Conservation (phyloP, 2,888 invertebrate genomes). For the Ptychoptera albimana region DNA sequence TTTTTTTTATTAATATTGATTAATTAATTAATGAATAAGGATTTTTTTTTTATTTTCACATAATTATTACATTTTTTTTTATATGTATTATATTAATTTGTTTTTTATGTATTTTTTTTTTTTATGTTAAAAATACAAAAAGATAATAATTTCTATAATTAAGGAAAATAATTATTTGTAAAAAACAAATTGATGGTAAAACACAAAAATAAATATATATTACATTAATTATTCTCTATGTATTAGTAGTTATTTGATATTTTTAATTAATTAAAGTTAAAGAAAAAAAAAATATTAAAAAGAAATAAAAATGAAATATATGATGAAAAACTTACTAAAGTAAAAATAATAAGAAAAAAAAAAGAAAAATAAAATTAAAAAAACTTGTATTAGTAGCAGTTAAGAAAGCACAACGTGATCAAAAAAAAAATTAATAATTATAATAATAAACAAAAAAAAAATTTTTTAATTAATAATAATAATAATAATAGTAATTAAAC, state of each 20-base stretch:
- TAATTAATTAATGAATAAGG: neutral
- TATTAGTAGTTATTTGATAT: neutral
- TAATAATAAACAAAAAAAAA: too few species aligned
- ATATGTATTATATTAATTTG: neutral
- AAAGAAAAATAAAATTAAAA: neutral
- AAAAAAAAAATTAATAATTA: neutral
- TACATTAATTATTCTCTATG: too few species aligned
- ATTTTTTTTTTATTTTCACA: slow-evolving; percentile 3
- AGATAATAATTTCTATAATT: too few species aligned
- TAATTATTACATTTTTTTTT: slow-evolving; percentile 1
- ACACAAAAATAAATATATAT: too few species aligned
- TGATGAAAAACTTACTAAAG: neutral
- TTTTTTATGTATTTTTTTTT: too few species aligned
- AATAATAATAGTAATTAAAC: too few species aligned
- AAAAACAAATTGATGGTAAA: too few species aligned
- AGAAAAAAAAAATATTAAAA: neutral
- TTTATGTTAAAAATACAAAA: too few species aligned
- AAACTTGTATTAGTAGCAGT: slow-evolving; percentile 2
- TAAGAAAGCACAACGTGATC: slow-evolving; percentile 6
- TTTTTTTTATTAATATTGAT: neutral
- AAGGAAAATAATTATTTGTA: too few species aligned
- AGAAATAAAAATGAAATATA: neutral
- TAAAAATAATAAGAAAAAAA: neutral
- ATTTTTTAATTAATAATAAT: too few species aligned
- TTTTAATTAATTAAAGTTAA: neutral